These are phyloP conservation scores for Aproaerema taeniolella DNA, from an alignment of 2,888 invertebrate genomes.

Conservation along the genomic window DNA sequence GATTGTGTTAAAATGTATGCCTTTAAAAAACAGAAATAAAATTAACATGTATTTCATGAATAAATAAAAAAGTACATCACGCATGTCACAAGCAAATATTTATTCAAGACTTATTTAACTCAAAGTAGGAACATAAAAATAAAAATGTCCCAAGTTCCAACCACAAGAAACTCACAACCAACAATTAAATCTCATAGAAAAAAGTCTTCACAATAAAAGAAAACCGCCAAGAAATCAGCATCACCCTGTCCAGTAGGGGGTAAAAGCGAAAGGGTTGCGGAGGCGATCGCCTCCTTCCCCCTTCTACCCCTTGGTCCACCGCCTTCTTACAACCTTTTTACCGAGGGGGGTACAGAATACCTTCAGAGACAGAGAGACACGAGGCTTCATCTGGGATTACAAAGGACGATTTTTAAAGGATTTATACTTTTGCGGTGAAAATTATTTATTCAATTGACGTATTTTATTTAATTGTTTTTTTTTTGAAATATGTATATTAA, in stretches of 20 bases:
- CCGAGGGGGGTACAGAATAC: constrained; percentile 66
- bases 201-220: too few relatives aligned
- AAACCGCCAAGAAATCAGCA: constrained; percentile 17
- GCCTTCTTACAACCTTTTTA: constrained; percentile 77
- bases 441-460: constrained; percentile 1
- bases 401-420: background rate
- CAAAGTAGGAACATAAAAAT: too few relatives aligned
- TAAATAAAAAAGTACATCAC: too few relatives aligned
- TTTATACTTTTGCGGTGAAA: background rate
- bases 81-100: too few relatives aligned
- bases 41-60: too few relatives aligned
- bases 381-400: background rate
- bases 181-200: too few relatives aligned
- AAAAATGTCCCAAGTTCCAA: too few relatives aligned
- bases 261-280: constrained; percentile 77
- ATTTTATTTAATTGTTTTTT: constrained; percentile 5
- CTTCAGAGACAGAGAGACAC: constrained; percentile 39
- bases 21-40: too few relatives aligned
- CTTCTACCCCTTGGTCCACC: constrained; percentile 66
- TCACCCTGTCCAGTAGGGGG: constrained; percentile 68
- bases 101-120: too few relatives aligned
- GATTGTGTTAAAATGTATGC: too few relatives aligned
- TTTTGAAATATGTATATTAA: too few relatives aligned
- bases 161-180: too few relatives aligned
- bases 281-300: constrained; percentile 67